Evolutionary conservation across 2,888 invertebrate genomes (phyloP).

Genomic region (Phragmatobia fuliginosa): DNA sequence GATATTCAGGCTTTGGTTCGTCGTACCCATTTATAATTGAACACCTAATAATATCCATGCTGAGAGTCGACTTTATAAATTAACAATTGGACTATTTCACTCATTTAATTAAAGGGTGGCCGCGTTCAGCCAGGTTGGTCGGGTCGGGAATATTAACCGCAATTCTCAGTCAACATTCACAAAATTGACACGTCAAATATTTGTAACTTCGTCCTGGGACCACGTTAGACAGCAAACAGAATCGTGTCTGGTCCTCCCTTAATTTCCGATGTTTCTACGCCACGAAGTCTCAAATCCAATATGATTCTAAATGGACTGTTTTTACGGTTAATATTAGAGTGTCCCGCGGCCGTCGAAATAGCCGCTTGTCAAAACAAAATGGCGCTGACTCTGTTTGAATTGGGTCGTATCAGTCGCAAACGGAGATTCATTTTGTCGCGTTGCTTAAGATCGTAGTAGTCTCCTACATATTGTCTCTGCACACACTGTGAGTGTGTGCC

Average conservation of each 20-base stretch:
- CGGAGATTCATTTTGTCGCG: constrained; percentile 87
- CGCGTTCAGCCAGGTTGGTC: constrained; percentile 74
- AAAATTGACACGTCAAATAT: constrained; percentile 88
- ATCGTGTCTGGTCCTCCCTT: constrained; percentile 86
- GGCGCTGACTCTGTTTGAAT: constrained; percentile 86
- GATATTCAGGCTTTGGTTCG: constrained; percentile 19
- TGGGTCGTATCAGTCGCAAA: constrained; percentile 86
- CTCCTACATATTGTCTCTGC: constrained; percentile 85
- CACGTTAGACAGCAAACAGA: constrained; percentile 86
- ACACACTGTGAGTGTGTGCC: constrained; percentile 84
- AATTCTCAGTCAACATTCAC: constrained; percentile 87
- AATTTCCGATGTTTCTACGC: constrained; percentile 85
- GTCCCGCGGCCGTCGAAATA: constrained; percentile 62
- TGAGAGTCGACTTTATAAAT: constrained; percentile 71
- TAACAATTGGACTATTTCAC: constrained; percentile 82
- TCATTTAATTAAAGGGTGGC: constrained; percentile 83
- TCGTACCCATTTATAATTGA: constrained; percentile 58
- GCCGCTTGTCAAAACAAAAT: constrained; percentile 86
- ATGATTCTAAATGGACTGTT: constrained; percentile 57
- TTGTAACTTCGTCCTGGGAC: constrained; percentile 87
- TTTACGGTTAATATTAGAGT: constrained; percentile 66
- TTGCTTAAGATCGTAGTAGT: constrained; percentile 85
- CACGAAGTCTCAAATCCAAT: constrained; percentile 54
- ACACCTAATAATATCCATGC: constrained; percentile 61
- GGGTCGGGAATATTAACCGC: constrained; percentile 85